Conservation (phyloP, 2,888 invertebrate genomes). For the Patella depressa region DNA sequence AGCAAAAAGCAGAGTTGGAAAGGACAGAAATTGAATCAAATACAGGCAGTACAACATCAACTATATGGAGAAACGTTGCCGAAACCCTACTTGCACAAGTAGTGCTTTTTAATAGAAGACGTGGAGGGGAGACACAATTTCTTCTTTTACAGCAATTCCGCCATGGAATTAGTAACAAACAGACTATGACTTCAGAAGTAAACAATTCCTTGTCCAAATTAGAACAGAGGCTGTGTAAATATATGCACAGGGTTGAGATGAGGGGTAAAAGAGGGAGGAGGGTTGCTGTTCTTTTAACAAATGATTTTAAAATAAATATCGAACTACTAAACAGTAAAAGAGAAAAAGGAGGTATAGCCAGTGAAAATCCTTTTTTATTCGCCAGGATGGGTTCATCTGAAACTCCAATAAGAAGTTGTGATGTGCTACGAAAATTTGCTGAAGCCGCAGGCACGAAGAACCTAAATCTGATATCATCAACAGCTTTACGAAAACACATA, state of each 20-base stretch:
- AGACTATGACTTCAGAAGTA: background rate
- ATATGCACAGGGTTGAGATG: background rate
- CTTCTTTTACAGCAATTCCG: background rate
- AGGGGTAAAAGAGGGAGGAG: background rate
- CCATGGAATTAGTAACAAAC: background rate
- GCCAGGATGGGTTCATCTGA: background rate
- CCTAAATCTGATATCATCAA: slow-evolving; percentile 1
- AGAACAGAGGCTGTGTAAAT: background rate
- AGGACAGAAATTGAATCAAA: background rate
- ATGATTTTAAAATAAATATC: background rate
- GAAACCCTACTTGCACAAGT: background rate
- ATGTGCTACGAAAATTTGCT: slow-evolving; percentile 6
- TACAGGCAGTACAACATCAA: background rate
- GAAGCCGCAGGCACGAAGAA: background rate
- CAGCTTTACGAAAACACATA: background rate
- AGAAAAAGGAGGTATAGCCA: background rate
- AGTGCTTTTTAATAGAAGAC: slow-evolving; percentile 1
- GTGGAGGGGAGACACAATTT: background rate
- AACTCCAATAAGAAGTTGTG: slow-evolving; percentile 10
- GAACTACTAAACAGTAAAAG: background rate
- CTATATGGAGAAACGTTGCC: background rate
- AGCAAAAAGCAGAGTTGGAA: background rate
- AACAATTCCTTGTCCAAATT: background rate
- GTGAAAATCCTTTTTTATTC: background rate
- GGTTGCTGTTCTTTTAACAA: background rate